A percentile compares a stretch with the other conserved stretches of the same genome.
Conservation (phyloP, 2,888 invertebrate genomes). For the Linnaemya vulpina region DNA sequence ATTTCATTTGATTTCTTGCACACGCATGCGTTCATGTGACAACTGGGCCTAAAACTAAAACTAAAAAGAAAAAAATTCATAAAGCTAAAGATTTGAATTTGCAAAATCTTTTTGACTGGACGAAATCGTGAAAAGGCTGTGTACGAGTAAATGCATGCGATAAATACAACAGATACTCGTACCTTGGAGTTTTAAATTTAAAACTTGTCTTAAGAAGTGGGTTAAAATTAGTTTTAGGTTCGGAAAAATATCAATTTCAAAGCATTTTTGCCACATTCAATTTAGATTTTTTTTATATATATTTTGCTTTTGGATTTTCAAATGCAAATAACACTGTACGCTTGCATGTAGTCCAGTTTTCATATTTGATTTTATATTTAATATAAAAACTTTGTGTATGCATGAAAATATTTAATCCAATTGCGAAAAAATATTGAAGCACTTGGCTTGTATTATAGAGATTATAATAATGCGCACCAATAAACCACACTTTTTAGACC, state of each 20-base stretch:
- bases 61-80: too few species aligned
- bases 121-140: constrained; percentile 35
- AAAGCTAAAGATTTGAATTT: constrained; percentile 28
- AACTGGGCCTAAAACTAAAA: constrained; percentile 53
- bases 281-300: constrained; percentile 71
- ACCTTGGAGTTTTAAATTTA: constrained; percentile 39
- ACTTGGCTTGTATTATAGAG: constrained; percentile 21
- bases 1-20: constrained; percentile 34
- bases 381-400: not conserved
- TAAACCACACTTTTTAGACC: not conserved
- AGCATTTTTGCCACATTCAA: constrained; percentile 71
- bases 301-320: constrained; percentile 20
- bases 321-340: constrained; percentile 19
- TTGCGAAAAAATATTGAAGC: constrained; percentile 75
- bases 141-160: not conserved
- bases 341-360: constrained; percentile 39
- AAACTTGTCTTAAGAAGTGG: constrained; percentile 73
- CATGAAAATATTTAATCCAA: constrained; percentile 77
- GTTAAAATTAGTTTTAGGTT: constrained; percentile 71
- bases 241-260: constrained; percentile 43
- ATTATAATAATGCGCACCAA: not conserved
- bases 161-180: constrained; percentile 60
- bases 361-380: constrained; percentile 33
- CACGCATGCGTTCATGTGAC: constrained; percentile 67
- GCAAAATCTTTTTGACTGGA: constrained; percentile 48